phyloP scores from a whole-genome alignment of 2,797 vertebrate genomes.

The Neosilurus hyrtlii region DNA sequence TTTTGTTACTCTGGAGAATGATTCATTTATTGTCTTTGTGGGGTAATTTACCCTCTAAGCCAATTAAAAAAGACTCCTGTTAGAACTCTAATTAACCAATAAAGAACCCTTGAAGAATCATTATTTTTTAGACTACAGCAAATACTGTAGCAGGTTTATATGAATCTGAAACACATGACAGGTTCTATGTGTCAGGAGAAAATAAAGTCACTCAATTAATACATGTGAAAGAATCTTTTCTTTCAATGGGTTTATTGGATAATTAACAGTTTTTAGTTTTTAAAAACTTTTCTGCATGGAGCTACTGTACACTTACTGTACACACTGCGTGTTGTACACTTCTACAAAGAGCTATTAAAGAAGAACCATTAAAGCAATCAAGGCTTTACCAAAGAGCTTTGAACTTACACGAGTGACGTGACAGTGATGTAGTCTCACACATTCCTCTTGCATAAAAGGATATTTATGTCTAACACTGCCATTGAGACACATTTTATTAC shows the following conservation, averaged over 20 bases:
- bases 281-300: neutral
- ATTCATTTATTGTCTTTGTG: neutral
- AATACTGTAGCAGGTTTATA: neutral
- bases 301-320: too few species aligned
- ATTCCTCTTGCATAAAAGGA: neutral
- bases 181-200: neutral
- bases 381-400: neutral
- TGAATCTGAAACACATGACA: neutral
- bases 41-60: neutral
- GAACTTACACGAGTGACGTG: neutral
- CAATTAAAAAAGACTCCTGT: neutral
- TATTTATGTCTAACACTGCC: slow-evolving; percentile 25
- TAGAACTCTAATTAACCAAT: neutral
- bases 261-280: neutral
- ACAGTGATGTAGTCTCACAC: neutral
- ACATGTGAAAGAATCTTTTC: neutral
- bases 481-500: slow-evolving; percentile 31
- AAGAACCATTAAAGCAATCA: neutral
- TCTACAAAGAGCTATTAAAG: neutral
- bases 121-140: neutral
- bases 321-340: neutral
- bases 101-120: neutral
- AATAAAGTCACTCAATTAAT: neutral
- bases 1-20: neutral
- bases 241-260: neutral